These are phyloP conservation scores for Rostratula benghalensis DNA, from an alignment of 2,113 vertebrate species.

Conservation along the genomic window DNA sequence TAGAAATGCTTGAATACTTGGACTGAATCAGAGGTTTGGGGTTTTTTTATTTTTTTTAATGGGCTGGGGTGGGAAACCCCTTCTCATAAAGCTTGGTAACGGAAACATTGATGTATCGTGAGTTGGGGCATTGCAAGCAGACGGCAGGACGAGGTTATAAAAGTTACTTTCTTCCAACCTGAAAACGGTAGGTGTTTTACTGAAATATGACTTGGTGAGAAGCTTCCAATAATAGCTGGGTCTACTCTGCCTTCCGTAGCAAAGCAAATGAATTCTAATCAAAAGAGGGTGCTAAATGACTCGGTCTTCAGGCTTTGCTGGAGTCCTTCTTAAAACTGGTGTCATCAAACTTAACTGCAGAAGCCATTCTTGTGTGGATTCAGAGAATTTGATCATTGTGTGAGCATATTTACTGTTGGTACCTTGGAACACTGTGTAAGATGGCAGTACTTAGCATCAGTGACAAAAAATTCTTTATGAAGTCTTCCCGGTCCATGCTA, in stretches of 20 bases:
- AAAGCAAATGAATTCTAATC: background rate
- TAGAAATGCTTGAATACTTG: background rate
- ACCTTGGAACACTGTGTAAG: background rate
- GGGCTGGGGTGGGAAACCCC: conserved; percentile 48
- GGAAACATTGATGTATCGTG: conserved; percentile 51
- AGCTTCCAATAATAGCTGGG: conserved; percentile 37
- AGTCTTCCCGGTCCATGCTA: background rate
- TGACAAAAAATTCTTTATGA: background rate
- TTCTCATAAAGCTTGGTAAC: conserved; percentile 28
- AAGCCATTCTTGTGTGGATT: background rate
- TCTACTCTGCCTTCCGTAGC: background rate
- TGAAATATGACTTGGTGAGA: conserved; percentile 41
- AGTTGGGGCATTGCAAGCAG: conserved; percentile 35
- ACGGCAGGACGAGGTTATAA: background rate
- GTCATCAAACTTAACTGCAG: background rate
- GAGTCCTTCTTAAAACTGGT: background rate
- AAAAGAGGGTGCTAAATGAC: background rate
- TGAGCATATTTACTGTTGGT: background rate
- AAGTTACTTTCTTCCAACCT: background rate
- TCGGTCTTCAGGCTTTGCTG: background rate
- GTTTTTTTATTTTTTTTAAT: background rate
- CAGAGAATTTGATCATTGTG: background rate
- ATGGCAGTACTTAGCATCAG: background rate
- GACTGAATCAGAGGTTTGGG: background rate
- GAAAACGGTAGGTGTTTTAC: conserved; percentile 52